Evolutionary conservation across 2,888 invertebrate genomes (phyloP).

Genomic region (Timema podura): DNA sequence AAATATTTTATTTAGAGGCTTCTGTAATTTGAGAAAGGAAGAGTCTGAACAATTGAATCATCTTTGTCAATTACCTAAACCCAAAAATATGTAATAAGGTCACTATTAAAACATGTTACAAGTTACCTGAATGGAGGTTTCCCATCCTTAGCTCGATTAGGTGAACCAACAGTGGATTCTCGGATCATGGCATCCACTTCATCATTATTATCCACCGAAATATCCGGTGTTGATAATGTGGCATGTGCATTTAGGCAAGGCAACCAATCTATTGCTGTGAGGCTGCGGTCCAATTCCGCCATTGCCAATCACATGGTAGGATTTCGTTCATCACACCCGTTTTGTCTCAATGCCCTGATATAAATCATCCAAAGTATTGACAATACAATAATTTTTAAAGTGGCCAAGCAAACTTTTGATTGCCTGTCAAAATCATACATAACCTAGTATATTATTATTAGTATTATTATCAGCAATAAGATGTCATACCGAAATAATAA

Average conservation of each 20-base stretch:
- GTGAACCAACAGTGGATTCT: conserved; percentile 30
- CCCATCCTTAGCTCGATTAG: conserved; percentile 46
- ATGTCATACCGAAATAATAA: too few species aligned
- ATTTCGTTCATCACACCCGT: not conserved
- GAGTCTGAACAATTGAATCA: too few species aligned
- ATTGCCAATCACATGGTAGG: conserved; percentile 24
- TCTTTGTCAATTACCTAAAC: too few species aligned
- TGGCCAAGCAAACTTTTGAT: not conserved
- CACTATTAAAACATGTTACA: conserved; percentile 30
- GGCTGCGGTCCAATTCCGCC: conserved; percentile 45
- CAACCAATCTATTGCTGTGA: conserved; percentile 52
- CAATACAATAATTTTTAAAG: too few species aligned
- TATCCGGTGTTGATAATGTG: conserved; percentile 31
- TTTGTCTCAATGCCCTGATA: too few species aligned
- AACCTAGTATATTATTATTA: conserved; percentile 12
- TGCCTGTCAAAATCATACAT: not conserved
- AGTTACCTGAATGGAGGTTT: conserved; percentile 57
- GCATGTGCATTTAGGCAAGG: conserved; percentile 44
- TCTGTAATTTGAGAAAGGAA: too few species aligned
- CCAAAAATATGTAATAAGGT: too few species aligned
- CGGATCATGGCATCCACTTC: conserved; percentile 29
- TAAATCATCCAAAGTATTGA: too few species aligned
- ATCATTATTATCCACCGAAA: conserved; percentile 25
- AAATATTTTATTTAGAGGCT: too few species aligned
- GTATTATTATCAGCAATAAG: not conserved